Percentiles rank a stretch among this genome's conserved stretches.
Evolutionary conservation across 37 sponge, comb jelly and placozoan genomes (phyloP).

Genomic region (Aplysina aerophoba): DNA sequence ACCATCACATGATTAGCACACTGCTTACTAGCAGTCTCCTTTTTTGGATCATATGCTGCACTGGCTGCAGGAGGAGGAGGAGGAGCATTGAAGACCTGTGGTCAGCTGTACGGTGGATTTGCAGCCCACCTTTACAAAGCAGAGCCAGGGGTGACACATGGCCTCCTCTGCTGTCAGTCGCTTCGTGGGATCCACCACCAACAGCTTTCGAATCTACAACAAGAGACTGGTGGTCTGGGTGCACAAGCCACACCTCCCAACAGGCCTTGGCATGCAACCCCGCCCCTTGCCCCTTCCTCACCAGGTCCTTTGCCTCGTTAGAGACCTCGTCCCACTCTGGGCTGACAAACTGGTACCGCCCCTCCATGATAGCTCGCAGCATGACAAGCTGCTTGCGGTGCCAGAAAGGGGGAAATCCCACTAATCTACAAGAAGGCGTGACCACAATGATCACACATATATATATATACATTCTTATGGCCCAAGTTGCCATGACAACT

Average conservation of each 20-base stretch:
- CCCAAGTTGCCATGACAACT: constrained; percentile 40
- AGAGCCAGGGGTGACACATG: constrained; percentile 71
- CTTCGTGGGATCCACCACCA: constrained; percentile 61
- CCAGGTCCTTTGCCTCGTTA: constrained; percentile 85
- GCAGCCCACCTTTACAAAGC: constrained; percentile 5
- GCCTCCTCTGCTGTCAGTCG: constrained; percentile 78
- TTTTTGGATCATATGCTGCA: constrained; percentile 6
- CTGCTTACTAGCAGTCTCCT: constrained; percentile 50
- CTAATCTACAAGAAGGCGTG: constrained; percentile 50
- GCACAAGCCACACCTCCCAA: not conserved
- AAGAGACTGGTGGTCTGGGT: not conserved
- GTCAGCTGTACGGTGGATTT: not conserved
- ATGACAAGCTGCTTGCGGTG: constrained; percentile 90
- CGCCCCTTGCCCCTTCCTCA: constrained; percentile 13
- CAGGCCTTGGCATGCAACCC: too few species aligned
- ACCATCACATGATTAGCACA: not conserved
- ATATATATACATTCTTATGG: not conserved
- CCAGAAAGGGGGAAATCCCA: constrained; percentile 94
- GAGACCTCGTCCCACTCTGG: constrained; percentile 94
- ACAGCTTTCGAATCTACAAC: constrained; percentile 63
- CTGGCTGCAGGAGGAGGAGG: not conserved
- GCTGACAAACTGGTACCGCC: constrained; percentile 85
- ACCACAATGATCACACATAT: not conserved
- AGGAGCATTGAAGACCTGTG: too few species aligned
- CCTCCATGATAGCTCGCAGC: constrained; percentile 88